phyloP scores from a whole-genome alignment of 2,888 invertebrate species.

The Microdon myrmicae region DNA sequence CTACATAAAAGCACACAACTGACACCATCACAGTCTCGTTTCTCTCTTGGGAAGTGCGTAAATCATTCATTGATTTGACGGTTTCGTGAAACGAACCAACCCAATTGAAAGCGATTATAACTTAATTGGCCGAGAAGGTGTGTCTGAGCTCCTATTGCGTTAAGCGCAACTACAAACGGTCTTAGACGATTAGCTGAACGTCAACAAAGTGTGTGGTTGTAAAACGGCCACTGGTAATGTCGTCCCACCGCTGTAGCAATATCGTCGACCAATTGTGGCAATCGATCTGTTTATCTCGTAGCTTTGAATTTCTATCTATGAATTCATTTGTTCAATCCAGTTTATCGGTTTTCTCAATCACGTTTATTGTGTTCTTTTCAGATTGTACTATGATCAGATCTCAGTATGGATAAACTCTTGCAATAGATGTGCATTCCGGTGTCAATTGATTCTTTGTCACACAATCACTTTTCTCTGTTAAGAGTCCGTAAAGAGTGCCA shows the following conservation, averaged over 20 bases:
- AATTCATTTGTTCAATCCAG: conserved; percentile 13
- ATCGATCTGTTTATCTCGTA: conserved; percentile 12
- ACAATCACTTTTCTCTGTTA: too few relatives aligned
- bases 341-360: conserved; percentile 19
- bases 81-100: conserved; percentile 20
- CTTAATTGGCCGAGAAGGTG: conserved; percentile 41
- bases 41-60: conserved; percentile 15
- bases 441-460: too few relatives aligned
- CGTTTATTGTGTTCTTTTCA: conserved; percentile 1
- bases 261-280: conserved; percentile 25
- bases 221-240: conserved; percentile 16
- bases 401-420: too few relatives aligned
- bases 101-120: conserved; percentile 38
- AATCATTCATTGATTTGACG: conserved; percentile 26
- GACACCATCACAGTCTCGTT: conserved; percentile 18
- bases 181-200: conserved; percentile 14
- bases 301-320: conserved; percentile 18
- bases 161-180: not conserved
- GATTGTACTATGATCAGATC: conserved; percentile 6
- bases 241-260: conserved; percentile 15
- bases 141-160: conserved; percentile 16
- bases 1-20: conserved; percentile 25
- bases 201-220: conserved; percentile 19
- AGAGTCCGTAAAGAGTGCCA: too few relatives aligned
- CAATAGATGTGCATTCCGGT: too few relatives aligned